Evolutionary conservation across 1,140 invertebrate species (phyloP).

Genomic region (Rhizoglyphus robini): DNA sequence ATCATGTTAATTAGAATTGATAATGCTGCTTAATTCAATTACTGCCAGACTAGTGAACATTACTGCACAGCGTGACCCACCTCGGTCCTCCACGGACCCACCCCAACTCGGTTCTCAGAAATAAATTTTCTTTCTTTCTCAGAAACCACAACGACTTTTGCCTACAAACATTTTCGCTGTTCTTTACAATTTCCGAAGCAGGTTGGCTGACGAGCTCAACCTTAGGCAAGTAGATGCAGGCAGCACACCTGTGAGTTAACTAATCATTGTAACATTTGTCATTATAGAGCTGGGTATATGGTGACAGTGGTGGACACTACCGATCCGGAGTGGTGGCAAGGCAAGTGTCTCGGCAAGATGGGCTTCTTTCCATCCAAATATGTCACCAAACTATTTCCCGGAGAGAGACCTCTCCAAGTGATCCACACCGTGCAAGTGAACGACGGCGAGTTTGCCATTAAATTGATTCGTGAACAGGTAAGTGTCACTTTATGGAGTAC

Average conservation of each 20-base stretch:
- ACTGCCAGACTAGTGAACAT: no score
- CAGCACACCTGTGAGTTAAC: no score
- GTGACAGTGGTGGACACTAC: conserved; percentile 85
- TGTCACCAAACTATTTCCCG: conserved; percentile 70
- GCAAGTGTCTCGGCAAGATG: conserved; percentile 75
- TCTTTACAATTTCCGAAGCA: conserved; percentile 83
- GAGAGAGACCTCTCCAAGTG: conserved; percentile 75
- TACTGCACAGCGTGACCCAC: no score
- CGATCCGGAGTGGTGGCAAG: conserved; percentile 88
- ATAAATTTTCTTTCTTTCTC: no score
- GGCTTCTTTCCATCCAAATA: conserved; percentile 91
- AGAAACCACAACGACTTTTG: conserved; percentile 67
- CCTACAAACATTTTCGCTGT: conserved; percentile 86
- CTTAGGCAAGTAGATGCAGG: conserved; percentile 50
- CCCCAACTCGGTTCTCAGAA: no score
- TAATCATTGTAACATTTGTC: no score
- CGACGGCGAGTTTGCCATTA: conserved; percentile 44
- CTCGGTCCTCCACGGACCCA: no score
- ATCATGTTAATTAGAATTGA: no score
- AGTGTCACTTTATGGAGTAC: conserved; percentile 16
- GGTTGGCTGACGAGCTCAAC: conserved; percentile 83
- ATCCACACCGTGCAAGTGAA: conserved; percentile 51
- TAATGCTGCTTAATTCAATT: no score
- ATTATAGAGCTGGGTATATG: conserved; percentile 75
- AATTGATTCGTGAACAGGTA: conserved; percentile 54